Base-by-base conservation (phyloP, 1,140 invertebrate species). In the Neomicropteryx cornuta region DNA sequence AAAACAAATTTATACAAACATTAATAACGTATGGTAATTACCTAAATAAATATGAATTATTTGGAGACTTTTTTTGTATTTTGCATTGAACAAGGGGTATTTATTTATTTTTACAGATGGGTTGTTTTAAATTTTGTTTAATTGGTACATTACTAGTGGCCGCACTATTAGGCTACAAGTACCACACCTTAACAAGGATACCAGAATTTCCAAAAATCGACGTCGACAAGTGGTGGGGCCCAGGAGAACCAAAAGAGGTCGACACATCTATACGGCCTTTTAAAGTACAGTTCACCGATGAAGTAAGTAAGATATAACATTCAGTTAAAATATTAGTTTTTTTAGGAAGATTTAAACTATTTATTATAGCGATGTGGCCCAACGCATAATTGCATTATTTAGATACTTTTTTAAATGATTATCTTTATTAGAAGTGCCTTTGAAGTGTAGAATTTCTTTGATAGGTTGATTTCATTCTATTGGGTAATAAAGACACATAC, bases 261-360 rank as follows among this genome's bases (percentile, higher is more conserved):
- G 41, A 43, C 27, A 20, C 31, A n/a, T 33, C 36, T 0, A 39
- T 43, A 11, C 18, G 41, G 14, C 31, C 41, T 3, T 43, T 43
- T 27, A 27, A 24, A 33, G 22, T 43, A 2, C 23, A 43, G 28
- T 39, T 38, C 27, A 21, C 33, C 23, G 24, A 16, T 14, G 36
- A 43, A 23, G 41, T 43, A 43, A 23, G 24, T 11, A 2, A 10
- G n/a, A n/a, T n/a, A n/a, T n/a, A 2, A 1, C 4, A 16, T 34
- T 32, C 21, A 35, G 8, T 35, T 5, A 32, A 10, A 18, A 11
- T 28, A 38, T 20, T 17, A 30, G 23, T 24, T 6, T 8, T 24
- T 8, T 8, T 8, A 24, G 23, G 6, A 24, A 8, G 6, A 24
- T 24, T 24, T 24, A 24, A 8, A 24, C 13, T 8, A 6, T 8